A percentile compares a stretch with the other conserved stretches of the same genome.
Conservation (phyloP, 2,888 invertebrate species). For the Campaea margaritaria region DNA sequence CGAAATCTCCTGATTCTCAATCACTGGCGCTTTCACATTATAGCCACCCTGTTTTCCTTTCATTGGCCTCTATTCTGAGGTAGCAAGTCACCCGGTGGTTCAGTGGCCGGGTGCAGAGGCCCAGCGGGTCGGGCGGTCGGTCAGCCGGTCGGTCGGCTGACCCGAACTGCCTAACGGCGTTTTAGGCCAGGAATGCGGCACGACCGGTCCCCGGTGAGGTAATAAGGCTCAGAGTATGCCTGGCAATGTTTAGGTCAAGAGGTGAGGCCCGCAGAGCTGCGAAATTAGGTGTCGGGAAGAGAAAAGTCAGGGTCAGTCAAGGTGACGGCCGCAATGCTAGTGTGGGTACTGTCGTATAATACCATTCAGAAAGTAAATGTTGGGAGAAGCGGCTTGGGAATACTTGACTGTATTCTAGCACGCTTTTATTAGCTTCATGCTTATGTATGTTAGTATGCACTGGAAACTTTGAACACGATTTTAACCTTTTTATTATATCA, state of each 20-base stretch:
- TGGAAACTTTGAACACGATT: too few relatives aligned
- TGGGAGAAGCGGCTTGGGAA: too few relatives aligned
- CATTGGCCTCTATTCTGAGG: conserved; percentile 21
- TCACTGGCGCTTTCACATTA: too few relatives aligned
- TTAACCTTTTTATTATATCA: too few relatives aligned
- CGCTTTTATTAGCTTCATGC: too few relatives aligned
- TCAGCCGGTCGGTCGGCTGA: not conserved
- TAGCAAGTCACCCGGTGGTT: conserved; percentile 12
- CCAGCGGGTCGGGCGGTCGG: not conserved
- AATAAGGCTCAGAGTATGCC: conserved; percentile 19
- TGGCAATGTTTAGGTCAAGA: conserved; percentile 11
- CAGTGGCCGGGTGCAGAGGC: not conserved
- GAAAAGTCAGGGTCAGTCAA: not conserved
- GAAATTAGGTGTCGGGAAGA: not conserved
- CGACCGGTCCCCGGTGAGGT: conserved; percentile 22
- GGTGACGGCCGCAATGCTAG: too few relatives aligned
- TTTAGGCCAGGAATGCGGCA: conserved; percentile 34
- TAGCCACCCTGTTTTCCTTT: conserved; percentile 28
- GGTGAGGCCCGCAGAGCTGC: not conserved
- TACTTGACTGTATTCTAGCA: too few relatives aligned
- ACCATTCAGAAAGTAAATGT: too few relatives aligned
- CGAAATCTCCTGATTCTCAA: too few relatives aligned
- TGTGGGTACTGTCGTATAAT: too few relatives aligned
- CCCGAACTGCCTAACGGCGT: conserved; percentile 23
- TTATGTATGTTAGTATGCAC: too few relatives aligned